These are phyloP conservation scores for Euleptes europaea DNA, from an alignment of 2,113 vertebrate species.

Conservation along the genomic window DNA sequence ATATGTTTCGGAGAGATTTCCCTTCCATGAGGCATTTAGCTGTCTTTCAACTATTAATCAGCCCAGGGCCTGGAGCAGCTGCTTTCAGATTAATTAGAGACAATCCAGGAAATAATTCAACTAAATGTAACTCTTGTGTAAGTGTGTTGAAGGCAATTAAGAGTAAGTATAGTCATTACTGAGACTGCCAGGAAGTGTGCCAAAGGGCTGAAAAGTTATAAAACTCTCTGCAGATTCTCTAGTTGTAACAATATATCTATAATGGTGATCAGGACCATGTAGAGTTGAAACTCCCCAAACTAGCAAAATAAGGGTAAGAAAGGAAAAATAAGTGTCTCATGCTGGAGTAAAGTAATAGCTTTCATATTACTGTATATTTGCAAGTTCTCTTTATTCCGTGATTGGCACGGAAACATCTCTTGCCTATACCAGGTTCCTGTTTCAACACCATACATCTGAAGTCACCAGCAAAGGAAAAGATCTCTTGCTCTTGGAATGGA, in stretches of 20 bases:
- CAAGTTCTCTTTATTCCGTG: neutral
- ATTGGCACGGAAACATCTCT: neutral
- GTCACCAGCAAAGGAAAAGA: neutral
- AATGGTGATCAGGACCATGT: constrained; percentile 13
- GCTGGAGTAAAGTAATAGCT: neutral
- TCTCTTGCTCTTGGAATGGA: no score
- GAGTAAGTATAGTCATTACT: constrained; percentile 64
- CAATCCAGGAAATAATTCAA: constrained; percentile 72
- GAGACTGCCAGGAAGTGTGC: constrained; percentile 60
- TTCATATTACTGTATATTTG: neutral
- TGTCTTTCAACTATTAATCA: constrained; percentile 68
- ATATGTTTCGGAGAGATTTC: constrained; percentile 62
- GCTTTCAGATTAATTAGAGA: constrained; percentile 67
- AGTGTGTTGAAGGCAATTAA: constrained; percentile 69
- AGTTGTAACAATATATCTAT: constrained; percentile 11
- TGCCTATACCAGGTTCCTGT: neutral
- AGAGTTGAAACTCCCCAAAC: neutral
- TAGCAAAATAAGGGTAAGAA: neutral
- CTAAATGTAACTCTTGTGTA: constrained; percentile 58
- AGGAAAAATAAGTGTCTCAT: neutral
- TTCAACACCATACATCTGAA: neutral
- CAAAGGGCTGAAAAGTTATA: constrained; percentile 51
- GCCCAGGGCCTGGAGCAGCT: constrained; percentile 66
- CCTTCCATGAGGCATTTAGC: constrained; percentile 58
- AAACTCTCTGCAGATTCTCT: constrained; percentile 35